phyloP scores from a whole-genome alignment of 1,140 invertebrate genomes.

The Drosophila mayri region DNA sequence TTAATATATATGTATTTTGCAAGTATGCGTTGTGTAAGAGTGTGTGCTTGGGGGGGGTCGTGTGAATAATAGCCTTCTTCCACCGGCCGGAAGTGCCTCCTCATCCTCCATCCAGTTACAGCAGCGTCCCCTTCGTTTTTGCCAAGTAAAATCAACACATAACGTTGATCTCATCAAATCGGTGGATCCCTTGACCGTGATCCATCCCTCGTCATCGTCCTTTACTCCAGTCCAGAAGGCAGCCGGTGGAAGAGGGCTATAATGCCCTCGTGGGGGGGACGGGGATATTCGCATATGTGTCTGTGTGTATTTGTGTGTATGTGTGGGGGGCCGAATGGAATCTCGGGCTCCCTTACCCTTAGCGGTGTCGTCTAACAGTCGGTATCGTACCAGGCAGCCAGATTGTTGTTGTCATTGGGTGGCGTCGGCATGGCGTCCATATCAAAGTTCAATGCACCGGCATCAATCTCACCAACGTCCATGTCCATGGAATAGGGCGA shows the following conservation, averaged over 20 bases:
- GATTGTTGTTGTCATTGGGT: slow-evolving; percentile 94
- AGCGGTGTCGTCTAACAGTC: slow-evolving; percentile 89
- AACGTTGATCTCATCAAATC: slow-evolving; percentile 25
- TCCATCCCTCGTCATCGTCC: slow-evolving; percentile 4
- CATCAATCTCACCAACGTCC: slow-evolving; percentile 91
- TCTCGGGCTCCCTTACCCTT: slow-evolving; percentile 24
- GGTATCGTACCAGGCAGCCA: slow-evolving; percentile 98
- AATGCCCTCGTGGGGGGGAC: neutral
- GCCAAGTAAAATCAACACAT: slow-evolving; percentile 33
- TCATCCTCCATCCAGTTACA: neutral
- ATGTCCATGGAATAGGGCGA: slow-evolving; percentile 91
- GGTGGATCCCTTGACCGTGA: slow-evolving; percentile 10
- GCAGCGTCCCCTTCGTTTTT: slow-evolving; percentile 23
- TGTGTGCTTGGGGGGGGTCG: slow-evolving; percentile 16
- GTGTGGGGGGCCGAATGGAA: slow-evolving; percentile 20
- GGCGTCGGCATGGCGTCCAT: slow-evolving; percentile 94
- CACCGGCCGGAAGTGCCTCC: slow-evolving; percentile 6
- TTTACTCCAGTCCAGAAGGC: neutral
- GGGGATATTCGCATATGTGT: slow-evolving; percentile 16
- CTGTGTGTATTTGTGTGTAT: slow-evolving; percentile 5
- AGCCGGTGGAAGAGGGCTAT: slow-evolving; percentile 30
- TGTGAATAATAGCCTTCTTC: slow-evolving; percentile 34
- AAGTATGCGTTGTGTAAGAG: slow-evolving; percentile 26
- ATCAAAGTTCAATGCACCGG: slow-evolving; percentile 92
- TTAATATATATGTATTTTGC: slow-evolving; percentile 53